Percentiles rank a stretch among this genome's conserved stretches.
These are phyloP conservation scores for Ranitomeya variabilis DNA, from an alignment of 2,113 vertebrate genomes.

Conservation along the genomic window DNA sequence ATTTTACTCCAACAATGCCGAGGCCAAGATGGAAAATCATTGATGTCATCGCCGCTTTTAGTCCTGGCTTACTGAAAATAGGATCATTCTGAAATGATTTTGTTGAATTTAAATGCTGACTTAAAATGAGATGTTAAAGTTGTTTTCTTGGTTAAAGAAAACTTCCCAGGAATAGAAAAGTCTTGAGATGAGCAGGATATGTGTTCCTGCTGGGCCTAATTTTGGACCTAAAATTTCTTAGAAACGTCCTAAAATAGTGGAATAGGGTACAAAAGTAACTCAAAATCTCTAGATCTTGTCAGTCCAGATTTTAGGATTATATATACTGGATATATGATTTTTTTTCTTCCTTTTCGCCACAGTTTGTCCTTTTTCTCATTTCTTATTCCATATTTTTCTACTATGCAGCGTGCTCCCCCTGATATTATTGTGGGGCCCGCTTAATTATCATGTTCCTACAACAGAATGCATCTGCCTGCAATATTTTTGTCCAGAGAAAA, in stretches of 20 bases:
- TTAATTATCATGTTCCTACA: too few relatives aligned
- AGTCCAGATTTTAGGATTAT: too few relatives aligned
- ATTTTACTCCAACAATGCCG: conserved; percentile 7
- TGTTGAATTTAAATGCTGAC: neutral
- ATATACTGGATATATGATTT: too few relatives aligned
- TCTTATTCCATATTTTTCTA: too few relatives aligned
- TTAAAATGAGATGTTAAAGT: neutral
- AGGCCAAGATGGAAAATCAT: neutral
- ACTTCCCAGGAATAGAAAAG: neutral
- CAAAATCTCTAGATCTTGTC: neutral
- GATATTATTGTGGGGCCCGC: too few relatives aligned
- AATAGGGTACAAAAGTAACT: neutral
- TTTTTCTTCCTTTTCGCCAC: too few relatives aligned
- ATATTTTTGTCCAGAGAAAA: too few relatives aligned
- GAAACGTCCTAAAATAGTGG: neutral
- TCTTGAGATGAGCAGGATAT: neutral
- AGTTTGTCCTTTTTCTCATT: too few relatives aligned
- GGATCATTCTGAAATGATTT: neutral
- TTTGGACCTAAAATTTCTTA: neutral
- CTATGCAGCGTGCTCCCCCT: too few relatives aligned
- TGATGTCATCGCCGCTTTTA: conserved; percentile 28
- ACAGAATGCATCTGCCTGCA: too few relatives aligned
- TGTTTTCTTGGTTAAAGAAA: neutral
- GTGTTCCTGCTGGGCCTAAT: neutral
- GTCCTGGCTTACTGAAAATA: neutral